Evolutionary conservation across 2,113 vertebrate species (phyloP).

Genomic region (Madoqua kirkii): DNA sequence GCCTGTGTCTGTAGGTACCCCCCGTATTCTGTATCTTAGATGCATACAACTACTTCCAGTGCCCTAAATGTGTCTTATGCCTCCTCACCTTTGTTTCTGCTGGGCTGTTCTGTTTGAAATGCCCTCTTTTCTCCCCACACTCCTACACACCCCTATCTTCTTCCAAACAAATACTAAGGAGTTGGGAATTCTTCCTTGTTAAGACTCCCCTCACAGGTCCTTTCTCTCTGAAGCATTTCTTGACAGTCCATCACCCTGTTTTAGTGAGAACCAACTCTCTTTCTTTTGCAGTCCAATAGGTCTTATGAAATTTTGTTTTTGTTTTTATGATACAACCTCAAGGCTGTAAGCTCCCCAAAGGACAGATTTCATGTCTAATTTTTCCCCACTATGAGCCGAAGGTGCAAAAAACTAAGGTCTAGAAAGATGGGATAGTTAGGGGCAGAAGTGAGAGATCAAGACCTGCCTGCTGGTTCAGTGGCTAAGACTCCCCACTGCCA

Average conservation of each 20-base stretch:
- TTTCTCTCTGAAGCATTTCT: neutral
- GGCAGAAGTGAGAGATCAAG: neutral
- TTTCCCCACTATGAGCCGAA: fast-evolving
- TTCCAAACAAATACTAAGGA: neutral
- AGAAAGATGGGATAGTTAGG: neutral
- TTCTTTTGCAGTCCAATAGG: neutral
- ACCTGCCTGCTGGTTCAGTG: neutral
- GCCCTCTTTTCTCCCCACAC: neutral
- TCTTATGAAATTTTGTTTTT: neutral
- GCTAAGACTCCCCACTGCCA: neutral
- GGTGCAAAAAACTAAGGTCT: neutral
- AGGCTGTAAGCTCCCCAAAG: neutral
- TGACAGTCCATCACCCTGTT: neutral
- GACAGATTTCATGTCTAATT: neutral
- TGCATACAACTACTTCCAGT: neutral
- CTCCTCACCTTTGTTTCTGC: neutral
- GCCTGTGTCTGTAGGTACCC: neutral
- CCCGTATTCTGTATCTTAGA: neutral
- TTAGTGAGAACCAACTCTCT: neutral
- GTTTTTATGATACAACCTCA: neutral
- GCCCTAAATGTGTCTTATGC: neutral
- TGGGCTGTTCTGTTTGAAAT: neutral
- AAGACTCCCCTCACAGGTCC: neutral
- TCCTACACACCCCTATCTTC: neutral
- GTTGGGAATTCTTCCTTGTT: neutral